A percentile compares a stretch with the other conserved stretches of the same genome.
Evolutionary conservation across 2,113 vertebrate species (phyloP).

Genomic region (Chloropsis cyanopogon): DNA sequence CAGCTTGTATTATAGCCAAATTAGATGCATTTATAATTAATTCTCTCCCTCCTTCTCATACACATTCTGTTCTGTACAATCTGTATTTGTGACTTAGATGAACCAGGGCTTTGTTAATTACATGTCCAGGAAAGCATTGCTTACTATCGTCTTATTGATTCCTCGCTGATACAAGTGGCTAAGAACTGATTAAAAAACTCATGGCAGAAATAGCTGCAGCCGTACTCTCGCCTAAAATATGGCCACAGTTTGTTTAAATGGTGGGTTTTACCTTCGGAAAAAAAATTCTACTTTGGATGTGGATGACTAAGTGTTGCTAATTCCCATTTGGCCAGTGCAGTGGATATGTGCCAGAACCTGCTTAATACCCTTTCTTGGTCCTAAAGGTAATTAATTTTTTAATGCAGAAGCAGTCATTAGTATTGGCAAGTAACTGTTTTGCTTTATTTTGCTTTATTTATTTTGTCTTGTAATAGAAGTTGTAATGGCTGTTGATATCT

Average conservation of each 20-base stretch:
- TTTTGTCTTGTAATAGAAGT: not conserved
- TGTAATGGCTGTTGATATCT: not conserved
- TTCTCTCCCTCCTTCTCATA: not conserved
- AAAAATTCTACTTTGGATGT: not conserved
- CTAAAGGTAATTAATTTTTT: not conserved
- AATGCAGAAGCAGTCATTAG: not conserved
- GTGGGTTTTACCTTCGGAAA: not conserved
- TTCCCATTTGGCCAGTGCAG: not conserved
- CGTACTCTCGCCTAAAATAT: not conserved
- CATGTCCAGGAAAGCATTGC: not conserved
- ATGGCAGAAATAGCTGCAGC: not conserved
- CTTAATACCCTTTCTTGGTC: not conserved
- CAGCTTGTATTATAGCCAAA: slow-evolving; percentile 5
- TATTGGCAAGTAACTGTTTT: not conserved
- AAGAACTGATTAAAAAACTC: not conserved
- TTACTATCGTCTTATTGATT: not conserved
- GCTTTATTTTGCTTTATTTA: not conserved
- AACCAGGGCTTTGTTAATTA: not conserved
- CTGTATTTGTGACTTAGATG: not conserved
- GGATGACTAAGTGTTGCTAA: not conserved
- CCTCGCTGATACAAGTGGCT: not conserved
- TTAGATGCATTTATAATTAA: slow-evolving; percentile 9
- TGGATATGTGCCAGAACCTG: not conserved
- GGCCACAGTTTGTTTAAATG: not conserved
- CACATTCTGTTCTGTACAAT: not conserved